A percentile compares a stretch with the other conserved stretches of the same genome.
phyloP scores from a whole-genome alignment of 2,113 vertebrate species.

The Leucopsar rothschildi region DNA sequence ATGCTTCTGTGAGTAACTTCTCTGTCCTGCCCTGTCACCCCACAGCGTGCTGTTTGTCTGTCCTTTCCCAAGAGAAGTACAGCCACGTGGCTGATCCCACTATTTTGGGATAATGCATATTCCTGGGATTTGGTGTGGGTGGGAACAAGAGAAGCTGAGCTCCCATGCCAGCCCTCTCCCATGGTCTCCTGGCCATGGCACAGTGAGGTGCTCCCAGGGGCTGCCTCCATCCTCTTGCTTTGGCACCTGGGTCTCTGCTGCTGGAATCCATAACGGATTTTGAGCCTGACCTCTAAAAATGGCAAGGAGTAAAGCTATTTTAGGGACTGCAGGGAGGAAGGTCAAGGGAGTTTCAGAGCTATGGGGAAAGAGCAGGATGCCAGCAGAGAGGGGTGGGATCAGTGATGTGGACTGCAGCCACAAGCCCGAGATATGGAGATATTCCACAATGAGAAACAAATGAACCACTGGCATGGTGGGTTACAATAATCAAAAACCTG shows the following conservation, averaged over 20 bases:
- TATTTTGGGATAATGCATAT: neutral
- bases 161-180: neutral
- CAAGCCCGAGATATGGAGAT: neutral
- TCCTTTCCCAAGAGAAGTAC: slow-evolving; percentile 41
- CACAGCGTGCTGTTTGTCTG: neutral
- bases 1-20: slow-evolving; percentile 23
- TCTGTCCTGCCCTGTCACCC: slow-evolving; percentile 10
- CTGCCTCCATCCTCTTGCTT: neutral
- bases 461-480: neutral
- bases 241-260: neutral
- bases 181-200: neutral
- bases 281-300: neutral
- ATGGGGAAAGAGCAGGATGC: neutral
- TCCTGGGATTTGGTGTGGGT: neutral
- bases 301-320: neutral
- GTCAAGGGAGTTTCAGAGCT: neutral
- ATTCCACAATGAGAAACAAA: neutral
- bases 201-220: neutral
- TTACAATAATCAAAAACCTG: neutral
- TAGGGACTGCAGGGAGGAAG: neutral
- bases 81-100: neutral
- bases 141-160: neutral
- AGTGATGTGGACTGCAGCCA: neutral
- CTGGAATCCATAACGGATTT: neutral
- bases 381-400: neutral